Evolutionary conservation across 2,113 vertebrate genomes (phyloP), one percentile per base, ranked within the genome.

Genomic region (Casuarius casuarius): DNA sequence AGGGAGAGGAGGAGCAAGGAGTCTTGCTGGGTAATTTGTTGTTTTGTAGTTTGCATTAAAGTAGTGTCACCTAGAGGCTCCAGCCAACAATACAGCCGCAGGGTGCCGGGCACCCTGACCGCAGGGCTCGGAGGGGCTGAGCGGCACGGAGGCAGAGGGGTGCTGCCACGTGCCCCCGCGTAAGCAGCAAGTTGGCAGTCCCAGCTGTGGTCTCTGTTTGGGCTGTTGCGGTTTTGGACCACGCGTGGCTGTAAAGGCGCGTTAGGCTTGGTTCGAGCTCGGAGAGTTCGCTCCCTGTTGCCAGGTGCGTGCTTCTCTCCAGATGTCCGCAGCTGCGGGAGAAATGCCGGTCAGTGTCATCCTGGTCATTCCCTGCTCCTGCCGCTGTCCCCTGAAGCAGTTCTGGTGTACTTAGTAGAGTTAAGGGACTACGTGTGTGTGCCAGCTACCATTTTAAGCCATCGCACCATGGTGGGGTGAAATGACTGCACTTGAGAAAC

Each of bases 51-150:
- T 96, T 91, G 81, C 62, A 94, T 96, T 96, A 94, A 93, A 84
- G 93, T 96, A 70, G 86, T 95, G 95, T 96, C 94, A 96, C 80
- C 91, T 95, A 95, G 89, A 97, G 96, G 94, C 71, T 94, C 38
- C 67, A 59, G 49, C 89, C 82, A 87, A 92, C 89, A 96, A 92
- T 94, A 95, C 91, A 95, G 67, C 80, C 52, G 16, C 12, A 59
- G 83, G 92, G 90, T 78, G 95, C 84, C 81, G 72, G 56, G 59
- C 62, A 49, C 62, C 84, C 52, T 52, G 59, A 56, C 52, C 63
- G 12, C 40, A 9, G 0, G 0, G 1, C 2, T 7, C 29, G 68
- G n/a, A 15, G 59, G n/a, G 75, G 33, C 22, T 15, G 44, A 35
- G 23, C 56, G 44, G n/a, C 42, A 40, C 28, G 42, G 28, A 66